Evolutionary conservation across 1,140 invertebrate genomes (phyloP), one percentile per base, ranked within the genome.

Genomic region (Drosophila pallidifrons): DNA sequence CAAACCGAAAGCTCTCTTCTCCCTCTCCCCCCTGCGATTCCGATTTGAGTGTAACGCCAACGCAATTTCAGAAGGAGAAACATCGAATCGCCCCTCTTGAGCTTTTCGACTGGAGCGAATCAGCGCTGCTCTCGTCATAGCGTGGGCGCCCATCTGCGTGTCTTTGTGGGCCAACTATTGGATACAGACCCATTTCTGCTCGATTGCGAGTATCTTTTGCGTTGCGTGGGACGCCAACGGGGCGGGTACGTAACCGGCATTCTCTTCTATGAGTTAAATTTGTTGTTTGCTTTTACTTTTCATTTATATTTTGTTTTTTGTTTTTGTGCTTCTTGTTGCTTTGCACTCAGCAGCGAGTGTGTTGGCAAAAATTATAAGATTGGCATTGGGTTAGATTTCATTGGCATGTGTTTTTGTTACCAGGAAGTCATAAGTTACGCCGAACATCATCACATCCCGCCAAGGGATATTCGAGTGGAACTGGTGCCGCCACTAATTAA

Each of bases 401-500:
- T 45, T 68, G 49, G 16, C 74, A 78, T 70, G 66, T 77, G 81
- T 45, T 60, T 72, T 67, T 15, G 4, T 41, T 45, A 28, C 47
- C 58, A 73, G 77, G 68, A 68, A 73, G 60, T 77, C 15, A 45
- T 41, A 52, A 38, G n/a, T n/a, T 25, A 30, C 49, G 11, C n/a
- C 6, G 47, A 15, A 43, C 41, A 25, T 49, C 59, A 41, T 59
- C 41, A 59, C 13, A 41, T 3, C 8, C 10, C 8, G 38, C 51
- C 51, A 46, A 28, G 20, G 32, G 46, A 25, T 71, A 43, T 13
- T n/a, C 41, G 41, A n/a, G 55, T 60, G 35, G 10, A 20, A 45
- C 16, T 43, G 15, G 60, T 25, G 15, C 52, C 46, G 35, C 73
- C 46, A 47, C 77, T 87, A 87, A 87, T 87, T 87, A 83, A 81